phyloP scores from a whole-genome alignment of 2,113 vertebrate species.

The Ginglymostoma cirratum region DNA sequence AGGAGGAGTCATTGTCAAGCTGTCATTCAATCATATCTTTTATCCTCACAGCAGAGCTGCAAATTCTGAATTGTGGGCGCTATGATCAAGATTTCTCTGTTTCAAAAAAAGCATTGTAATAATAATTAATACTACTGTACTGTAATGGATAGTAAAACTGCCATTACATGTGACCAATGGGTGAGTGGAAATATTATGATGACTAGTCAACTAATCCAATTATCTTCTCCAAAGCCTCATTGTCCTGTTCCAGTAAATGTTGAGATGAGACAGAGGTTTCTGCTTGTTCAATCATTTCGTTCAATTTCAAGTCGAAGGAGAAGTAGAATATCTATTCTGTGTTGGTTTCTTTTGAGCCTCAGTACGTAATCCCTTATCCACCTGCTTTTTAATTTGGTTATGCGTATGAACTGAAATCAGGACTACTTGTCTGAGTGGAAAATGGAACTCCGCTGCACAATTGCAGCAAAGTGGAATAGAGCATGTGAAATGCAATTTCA shows the following conservation, averaged over 20 bases:
- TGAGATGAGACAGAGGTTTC: not conserved
- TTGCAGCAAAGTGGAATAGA: not conserved
- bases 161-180: not conserved
- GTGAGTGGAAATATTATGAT: not conserved
- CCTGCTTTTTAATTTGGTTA: not conserved
- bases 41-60: not conserved
- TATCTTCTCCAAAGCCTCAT: not conserved
- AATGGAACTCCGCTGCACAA: not conserved
- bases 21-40: not conserved
- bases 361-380: not conserved
- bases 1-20: not conserved
- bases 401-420: not conserved
- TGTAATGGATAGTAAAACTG: not conserved
- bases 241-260: not conserved
- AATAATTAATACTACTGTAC: not conserved
- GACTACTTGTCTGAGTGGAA: not conserved
- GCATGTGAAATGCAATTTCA: not conserved
- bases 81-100: not conserved
- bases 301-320: not conserved
- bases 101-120: not conserved
- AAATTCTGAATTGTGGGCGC: not conserved
- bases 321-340: not conserved
- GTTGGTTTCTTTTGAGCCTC: not conserved
- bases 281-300: not conserved
- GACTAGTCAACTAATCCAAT: not conserved